These are phyloP conservation scores for Caenorhabditis remanei DNA, from an alignment of 1,140 invertebrate species.

Conservation along the genomic window DNA sequence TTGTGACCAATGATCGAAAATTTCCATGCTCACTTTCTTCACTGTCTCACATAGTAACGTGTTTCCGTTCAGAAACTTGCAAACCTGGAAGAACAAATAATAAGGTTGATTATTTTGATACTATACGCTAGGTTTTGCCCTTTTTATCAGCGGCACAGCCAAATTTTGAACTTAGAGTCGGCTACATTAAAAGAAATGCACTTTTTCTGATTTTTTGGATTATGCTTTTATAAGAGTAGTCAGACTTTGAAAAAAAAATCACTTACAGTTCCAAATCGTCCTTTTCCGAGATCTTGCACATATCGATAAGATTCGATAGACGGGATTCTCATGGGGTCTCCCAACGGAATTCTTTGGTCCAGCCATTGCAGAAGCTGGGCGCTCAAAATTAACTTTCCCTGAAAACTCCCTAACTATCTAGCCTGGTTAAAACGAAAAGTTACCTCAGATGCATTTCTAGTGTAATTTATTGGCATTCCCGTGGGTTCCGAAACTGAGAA, in stretches of 20 bases:
- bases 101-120: background rate
- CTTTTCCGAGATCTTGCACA: conserved; percentile 59
- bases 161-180: background rate
- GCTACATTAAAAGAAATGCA: too few species aligned
- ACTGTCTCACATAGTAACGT: conserved; percentile 55
- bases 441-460: conserved; percentile 41
- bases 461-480: conserved; percentile 51
- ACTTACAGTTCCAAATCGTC: conserved; percentile 62
- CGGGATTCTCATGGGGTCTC: conserved; percentile 50
- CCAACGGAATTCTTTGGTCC: conserved; percentile 28
- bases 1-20: conserved; percentile 66
- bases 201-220: background rate
- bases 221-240: background rate
- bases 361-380: conserved; percentile 58
- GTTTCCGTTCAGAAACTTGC: conserved; percentile 41
- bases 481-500: conserved; percentile 16
- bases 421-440: background rate
- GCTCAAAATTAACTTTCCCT: conserved; percentile 49
- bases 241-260: background rate
- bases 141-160: conserved; percentile 4
- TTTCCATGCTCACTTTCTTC: conserved; percentile 64
- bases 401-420: background rate
- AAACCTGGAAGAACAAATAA: conserved; percentile 29
- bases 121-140: background rate
- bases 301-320: conserved; percentile 23